Evolutionary conservation across 2,888 invertebrate genomes (phyloP).

Genomic region (Pristionchus entomophagus): DNA sequence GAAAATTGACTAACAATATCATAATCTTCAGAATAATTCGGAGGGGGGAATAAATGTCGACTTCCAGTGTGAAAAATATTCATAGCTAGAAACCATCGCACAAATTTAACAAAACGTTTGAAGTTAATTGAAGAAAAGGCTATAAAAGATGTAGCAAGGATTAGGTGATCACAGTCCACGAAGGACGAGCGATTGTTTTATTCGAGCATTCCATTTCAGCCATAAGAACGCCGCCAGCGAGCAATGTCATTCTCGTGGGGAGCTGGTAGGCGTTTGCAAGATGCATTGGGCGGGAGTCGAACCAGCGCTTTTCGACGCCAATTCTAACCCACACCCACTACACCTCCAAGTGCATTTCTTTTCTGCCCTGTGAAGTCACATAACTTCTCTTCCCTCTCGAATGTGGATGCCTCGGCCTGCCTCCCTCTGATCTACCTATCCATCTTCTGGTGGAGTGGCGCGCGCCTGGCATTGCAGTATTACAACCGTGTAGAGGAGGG

Average conservation of each 20-base stretch:
- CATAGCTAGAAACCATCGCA: too few species aligned
- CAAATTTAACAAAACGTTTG: too few species aligned
- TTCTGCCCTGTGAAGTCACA: neutral
- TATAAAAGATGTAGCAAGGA: slow-evolving; percentile 4
- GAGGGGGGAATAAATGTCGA: too few species aligned
- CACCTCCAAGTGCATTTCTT: neutral
- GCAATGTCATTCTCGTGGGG: neutral
- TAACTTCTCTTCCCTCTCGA: neutral
- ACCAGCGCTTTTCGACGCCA: neutral
- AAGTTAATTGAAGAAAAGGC: too few species aligned
- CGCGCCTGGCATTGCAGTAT: neutral
- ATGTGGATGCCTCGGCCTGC: neutral
- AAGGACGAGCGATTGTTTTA: slow-evolving; percentile 3
- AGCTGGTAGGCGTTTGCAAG: slow-evolving; percentile 18
- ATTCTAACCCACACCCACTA: neutral
- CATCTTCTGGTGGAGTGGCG: neutral
- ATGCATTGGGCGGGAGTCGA: neutral
- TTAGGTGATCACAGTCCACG: slow-evolving; percentile 12
- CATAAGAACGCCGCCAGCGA: slow-evolving; percentile 10
- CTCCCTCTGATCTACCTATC: neutral
- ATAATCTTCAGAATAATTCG: too few species aligned
- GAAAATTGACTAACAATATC: too few species aligned
- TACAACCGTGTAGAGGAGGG: slow-evolving; percentile 8
- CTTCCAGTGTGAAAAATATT: too few species aligned
- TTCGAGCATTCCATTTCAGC: neutral